Evolutionary conservation across 2,113 vertebrate genomes (phyloP).

Genomic region (Notiomystis cincta): DNA sequence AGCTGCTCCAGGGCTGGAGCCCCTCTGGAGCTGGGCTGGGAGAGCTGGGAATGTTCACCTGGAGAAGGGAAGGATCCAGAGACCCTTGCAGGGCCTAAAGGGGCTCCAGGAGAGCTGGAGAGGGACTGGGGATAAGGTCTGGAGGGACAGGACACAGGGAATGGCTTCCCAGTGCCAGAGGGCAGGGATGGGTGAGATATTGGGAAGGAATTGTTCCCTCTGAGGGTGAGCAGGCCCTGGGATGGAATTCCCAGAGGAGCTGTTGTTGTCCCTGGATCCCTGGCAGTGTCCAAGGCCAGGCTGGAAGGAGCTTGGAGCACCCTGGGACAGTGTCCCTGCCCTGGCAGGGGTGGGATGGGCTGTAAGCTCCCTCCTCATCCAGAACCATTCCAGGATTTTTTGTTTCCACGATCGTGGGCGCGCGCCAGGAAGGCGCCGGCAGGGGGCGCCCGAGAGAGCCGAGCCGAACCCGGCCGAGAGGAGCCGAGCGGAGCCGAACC

Average conservation of each 20-base stretch:
- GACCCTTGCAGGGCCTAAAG: neutral
- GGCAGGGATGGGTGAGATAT: neutral
- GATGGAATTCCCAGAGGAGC: fast-evolving
- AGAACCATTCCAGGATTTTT: neutral
- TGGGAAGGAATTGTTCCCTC: neutral
- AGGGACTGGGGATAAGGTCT: neutral
- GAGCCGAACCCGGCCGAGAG: neutral
- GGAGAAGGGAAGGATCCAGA: neutral
- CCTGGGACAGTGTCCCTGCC: neutral
- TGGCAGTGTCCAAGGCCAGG: neutral
- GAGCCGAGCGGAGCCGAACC: neutral
- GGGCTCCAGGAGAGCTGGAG: neutral
- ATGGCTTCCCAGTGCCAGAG: neutral
- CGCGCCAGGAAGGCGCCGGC: fast-evolving
- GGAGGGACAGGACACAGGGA: neutral
- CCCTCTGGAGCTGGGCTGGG: neutral
- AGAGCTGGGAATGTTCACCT: neutral
- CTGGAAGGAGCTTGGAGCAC: fast-evolving
- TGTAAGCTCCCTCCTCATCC: neutral
- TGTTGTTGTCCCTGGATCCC: neutral
- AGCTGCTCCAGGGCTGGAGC: neutral
- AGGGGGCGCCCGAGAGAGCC: neutral
- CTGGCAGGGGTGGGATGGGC: neutral
- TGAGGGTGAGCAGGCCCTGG: fast-evolving
- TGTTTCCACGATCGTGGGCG: fast-evolving